Percentiles rank a stretch among this genome's conserved stretches.
Conservation (phyloP, 2,797 vertebrate genomes). For the Iguana delicatissima region DNA sequence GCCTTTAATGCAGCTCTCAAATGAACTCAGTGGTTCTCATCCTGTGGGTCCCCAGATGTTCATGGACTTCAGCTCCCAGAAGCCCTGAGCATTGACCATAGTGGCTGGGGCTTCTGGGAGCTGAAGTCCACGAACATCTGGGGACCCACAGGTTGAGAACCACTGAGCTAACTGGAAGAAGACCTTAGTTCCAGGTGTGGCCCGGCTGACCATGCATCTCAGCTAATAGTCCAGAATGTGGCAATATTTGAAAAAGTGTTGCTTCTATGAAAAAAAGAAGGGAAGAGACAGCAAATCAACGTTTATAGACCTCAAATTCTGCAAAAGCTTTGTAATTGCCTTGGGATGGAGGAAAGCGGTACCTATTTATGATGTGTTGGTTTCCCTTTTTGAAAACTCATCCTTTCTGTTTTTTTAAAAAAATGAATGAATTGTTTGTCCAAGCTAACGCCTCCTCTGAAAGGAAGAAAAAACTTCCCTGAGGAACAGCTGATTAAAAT, state of each 20-base stretch:
- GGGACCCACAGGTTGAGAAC: too few relatives aligned
- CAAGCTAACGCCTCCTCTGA: neutral
- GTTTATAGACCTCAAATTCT: neutral
- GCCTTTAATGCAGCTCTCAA: neutral
- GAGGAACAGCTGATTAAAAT: neutral
- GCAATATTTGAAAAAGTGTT: too few relatives aligned
- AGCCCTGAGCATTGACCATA: too few relatives aligned
- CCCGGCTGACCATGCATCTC: neutral
- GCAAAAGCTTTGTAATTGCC: neutral
- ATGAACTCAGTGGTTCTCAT: too few relatives aligned
- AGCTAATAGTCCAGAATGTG: too few relatives aligned
- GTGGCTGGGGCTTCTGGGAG: too few relatives aligned
- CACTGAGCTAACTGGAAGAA: neutral
- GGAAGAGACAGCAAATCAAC: neutral
- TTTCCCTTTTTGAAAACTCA: neutral
- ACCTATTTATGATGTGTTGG: neutral
- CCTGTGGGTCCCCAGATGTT: too few relatives aligned
- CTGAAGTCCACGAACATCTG: too few relatives aligned
- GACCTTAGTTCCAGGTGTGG: neutral
- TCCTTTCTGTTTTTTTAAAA: neutral
- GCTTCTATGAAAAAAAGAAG: neutral
- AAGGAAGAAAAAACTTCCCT: too few relatives aligned
- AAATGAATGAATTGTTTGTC: neutral
- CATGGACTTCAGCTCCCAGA: too few relatives aligned
- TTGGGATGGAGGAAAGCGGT: neutral